Base-by-base conservation (phyloP, 2,888 invertebrate species). In the Andricus curvator region DNA sequence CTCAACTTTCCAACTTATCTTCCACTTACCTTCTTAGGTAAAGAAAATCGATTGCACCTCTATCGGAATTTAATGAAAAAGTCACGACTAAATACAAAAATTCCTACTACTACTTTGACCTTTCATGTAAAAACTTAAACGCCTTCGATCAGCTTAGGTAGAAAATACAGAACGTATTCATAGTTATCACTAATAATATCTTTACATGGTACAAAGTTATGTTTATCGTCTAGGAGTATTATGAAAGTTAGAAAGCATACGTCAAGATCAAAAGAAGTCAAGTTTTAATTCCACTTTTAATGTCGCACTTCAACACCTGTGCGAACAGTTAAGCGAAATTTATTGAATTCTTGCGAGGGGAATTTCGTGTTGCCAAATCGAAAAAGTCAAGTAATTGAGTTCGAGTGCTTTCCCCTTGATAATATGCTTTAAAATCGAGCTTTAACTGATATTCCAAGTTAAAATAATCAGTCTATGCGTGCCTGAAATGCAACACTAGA, bases 101-200 rank as follows among this genome's bases (percentile, higher is more conserved):
- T 25, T 64, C 5, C 64, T 64, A 29, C 17, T 0, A 6, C 17
- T 64, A 64, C 6, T 64, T 64, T 64, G 29, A 64, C 29, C 17
- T 25, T 64, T 25, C 8, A 64, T 29, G 64, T 62, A 29, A 25
- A 64, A 64, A 64, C 64, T 64, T 29, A 64, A 64, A 29, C 29
- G 64, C 29, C 29, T 64, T 17, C 64, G 15, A 64, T 33, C 29
- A 13, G 33, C n/a, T 74, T 37, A 74, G 33, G 56, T 74, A 56
- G 56, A 22, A 56, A 74, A 74, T 56, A 25, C 68, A 68, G 48
- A 68, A 74, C 56, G 29, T 74, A 74, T 60, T 60, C 5, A 51
- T 74, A 60, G 74, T 74, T 74, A 74, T 74, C 33, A 33, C 56
- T 74, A 74, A 74, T 51, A 74, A 74, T 74, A 74, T 74, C 51